Evolutionary conservation across 2,113 vertebrate genomes (phyloP), one percentile per base, ranked within the genome.

Genomic region (Sciurus niger): DNA sequence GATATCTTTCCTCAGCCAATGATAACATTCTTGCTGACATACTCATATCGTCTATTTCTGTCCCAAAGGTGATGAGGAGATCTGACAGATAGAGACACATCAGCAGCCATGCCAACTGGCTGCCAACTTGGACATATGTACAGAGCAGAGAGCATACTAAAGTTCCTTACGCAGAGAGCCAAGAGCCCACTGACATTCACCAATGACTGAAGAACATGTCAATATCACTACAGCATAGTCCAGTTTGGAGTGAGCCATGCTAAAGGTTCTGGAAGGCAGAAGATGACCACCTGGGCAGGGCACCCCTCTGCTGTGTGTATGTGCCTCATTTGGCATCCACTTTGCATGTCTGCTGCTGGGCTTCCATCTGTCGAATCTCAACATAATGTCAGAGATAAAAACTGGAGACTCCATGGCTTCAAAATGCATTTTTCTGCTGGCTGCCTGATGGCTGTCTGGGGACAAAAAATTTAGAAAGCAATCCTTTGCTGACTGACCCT

Each of bases 111-210:
- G 92, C 96, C 97, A 97, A 97, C 70, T 96, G 93, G 94, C 91
- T 97, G 96, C 97, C 97, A 96, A 92, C 86, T 79, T 96, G 96
- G 97, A 97, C 97, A 97, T 97, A 97, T 97, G 96, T 92, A 97
- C 92, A 93, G 93, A 97, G 89, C 80, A 98, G 96, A 98, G 89
- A 96, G 94, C 20, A 20, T 55, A 70, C 89, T 96, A 78, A 93
- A 97, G 93, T 90, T 97, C 95, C 92, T 76, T 70, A 63, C 55
- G 40, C 60, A 79, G 79, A 98, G 34, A 97, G 96, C 97, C 95
- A 98, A 96, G 80, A 95, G 95, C 94, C 97, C 93, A 96, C 93
- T 97, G 95, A 98, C 93, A 96, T 95, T 97, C 96, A 89, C 93
- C 96, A 98, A 79, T 96, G 95, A 96, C 94, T 94, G 94, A 97